phyloP scores from a whole-genome alignment of 2,797 vertebrate genomes.

The Urocyon cinereoargenteus region DNA sequence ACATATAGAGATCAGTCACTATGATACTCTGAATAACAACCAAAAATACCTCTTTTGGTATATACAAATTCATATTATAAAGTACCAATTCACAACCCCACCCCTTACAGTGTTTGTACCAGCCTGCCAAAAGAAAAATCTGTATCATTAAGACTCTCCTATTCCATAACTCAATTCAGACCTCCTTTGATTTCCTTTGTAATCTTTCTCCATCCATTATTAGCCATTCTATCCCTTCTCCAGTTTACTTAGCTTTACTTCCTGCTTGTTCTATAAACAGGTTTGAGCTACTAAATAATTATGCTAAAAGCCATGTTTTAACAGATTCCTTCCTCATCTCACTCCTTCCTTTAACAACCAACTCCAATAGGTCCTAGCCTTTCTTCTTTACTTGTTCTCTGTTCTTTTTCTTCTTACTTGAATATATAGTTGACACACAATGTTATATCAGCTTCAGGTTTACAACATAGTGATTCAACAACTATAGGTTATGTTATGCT shows the following conservation, averaged over 20 bases:
- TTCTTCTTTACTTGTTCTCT: background rate
- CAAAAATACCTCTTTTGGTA: background rate
- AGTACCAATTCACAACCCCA: background rate
- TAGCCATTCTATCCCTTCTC: background rate
- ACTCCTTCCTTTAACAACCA: background rate
- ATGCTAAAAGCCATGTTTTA: slow-evolving; percentile 5
- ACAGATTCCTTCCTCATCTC: background rate
- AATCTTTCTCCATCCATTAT: background rate
- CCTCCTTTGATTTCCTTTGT: background rate
- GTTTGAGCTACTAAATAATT: background rate
- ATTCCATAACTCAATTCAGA: slow-evolving; percentile 29
- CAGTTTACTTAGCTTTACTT: slow-evolving; percentile 9
- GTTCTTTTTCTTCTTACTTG: background rate
- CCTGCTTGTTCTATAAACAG: background rate
- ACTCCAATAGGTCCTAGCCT: background rate
- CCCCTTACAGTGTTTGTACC: background rate
- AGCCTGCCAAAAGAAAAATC: background rate
- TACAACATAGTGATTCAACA: background rate
- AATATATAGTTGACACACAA: background rate
- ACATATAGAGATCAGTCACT: background rate
- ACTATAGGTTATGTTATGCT: background rate
- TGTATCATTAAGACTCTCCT: background rate
- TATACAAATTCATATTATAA: slow-evolving; percentile 21
- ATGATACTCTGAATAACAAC: background rate
- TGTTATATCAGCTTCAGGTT: background rate